Evolutionary conservation across 2,888 invertebrate genomes (phyloP), one percentile per base, ranked within the genome.

Genomic region (Danaus chrysippus): DNA sequence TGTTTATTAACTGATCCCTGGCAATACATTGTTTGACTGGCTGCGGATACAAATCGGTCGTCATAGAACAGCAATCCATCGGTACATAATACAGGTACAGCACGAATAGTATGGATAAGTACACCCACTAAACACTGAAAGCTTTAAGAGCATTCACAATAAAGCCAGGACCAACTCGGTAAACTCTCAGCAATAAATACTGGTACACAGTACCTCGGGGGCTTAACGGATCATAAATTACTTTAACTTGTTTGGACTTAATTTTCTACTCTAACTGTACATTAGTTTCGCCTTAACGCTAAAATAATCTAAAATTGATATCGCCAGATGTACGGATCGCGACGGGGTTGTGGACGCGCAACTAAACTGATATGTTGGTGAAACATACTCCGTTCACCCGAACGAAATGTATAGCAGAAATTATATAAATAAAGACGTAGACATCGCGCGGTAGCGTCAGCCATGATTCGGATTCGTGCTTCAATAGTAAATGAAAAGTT

Each of bases 1-100:
- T 93, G 92, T 93, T 93, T 92, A 89, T 92, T 93, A 88, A 92
- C 92, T 92, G 92, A 92, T 92, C 92, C 93, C 93, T 92, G 92
- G 90, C 91, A 89, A 87, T 89, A 91, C 89, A 91, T 85, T 81
- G 79, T 86, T 86, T 84, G 89, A 87, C 87, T 83, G 77, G 79
- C 83, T 81, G 77, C 75, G 67, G 75, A 78, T 79, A 73, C 77
- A 74, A 65, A 73, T 74, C 74, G 74, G 72, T 73, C 75, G 81
- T 79, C 82, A 83, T 80, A 74, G 66, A 69, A 74, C 69, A 76
- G 73, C 79, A n/a, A 76, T 74, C 72, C 70, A 71, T 70, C 55
- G 71, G 70, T 72, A 75, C 67, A 77, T 69, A 76, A 76, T 70
- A 75, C 72, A 74, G 70, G 79, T 74, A 78, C 75, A 76, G 79